These are phyloP conservation scores for Notothenia rossii DNA, from an alignment of 2,113 vertebrate species.

Conservation along the genomic window DNA sequence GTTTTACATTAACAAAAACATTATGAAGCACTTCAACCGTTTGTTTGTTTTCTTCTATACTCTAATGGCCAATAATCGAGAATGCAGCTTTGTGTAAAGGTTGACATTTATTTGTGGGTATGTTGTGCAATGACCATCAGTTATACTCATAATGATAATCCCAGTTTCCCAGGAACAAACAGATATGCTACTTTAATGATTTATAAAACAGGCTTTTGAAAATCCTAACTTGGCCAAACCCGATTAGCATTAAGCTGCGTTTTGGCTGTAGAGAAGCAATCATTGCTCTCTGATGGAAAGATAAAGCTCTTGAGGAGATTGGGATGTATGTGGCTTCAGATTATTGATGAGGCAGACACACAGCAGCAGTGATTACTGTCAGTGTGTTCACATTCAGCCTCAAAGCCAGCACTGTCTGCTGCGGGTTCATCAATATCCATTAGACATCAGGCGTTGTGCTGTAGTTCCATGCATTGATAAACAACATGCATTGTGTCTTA, in stretches of 20 bases:
- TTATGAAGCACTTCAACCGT: not conserved
- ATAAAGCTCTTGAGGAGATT: slow-evolving; percentile 14
- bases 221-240: slow-evolving; percentile 21
- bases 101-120: not conserved
- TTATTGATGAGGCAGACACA: slow-evolving; percentile 52
- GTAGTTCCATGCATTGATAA: not conserved
- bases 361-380: slow-evolving; percentile 57
- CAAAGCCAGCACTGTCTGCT: slow-evolving; percentile 29
- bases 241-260: slow-evolving; percentile 1
- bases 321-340: slow-evolving; percentile 17
- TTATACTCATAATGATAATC: not conserved
- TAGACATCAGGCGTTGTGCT: slow-evolving; percentile 25
- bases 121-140: not conserved
- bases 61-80: not conserved
- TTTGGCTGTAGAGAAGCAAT: not conserved
- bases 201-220: not conserved
- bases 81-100: not conserved
- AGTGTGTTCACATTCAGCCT: slow-evolving; percentile 30
- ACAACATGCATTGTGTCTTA: slow-evolving; percentile 2
- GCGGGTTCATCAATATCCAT: slow-evolving; percentile 62
- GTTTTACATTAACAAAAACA: not conserved
- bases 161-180: not conserved
- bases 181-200: not conserved
- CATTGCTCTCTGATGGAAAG: slow-evolving; percentile 20
- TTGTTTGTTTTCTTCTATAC: not conserved